Base-by-base conservation (phyloP, 2,888 invertebrate species). In the Amaurobius ferox region DNA sequence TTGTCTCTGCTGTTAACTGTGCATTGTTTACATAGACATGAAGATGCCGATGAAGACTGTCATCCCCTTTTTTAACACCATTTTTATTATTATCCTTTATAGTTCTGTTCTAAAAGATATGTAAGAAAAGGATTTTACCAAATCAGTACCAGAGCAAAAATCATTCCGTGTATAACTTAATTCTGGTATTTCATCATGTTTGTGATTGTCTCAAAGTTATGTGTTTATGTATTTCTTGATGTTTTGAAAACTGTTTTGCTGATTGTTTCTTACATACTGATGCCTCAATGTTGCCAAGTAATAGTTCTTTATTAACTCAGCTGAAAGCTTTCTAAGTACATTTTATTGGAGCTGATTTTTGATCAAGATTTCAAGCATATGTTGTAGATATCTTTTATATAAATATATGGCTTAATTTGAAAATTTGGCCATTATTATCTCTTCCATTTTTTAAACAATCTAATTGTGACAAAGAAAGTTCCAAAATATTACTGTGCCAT, bases 141-240 rank as follows among this genome's bases (percentile, higher is more conserved):
- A 39, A 48, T 61, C 7, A n/a, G 30, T 78, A 79, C 85, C 85
- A 86, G 85, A 78, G 67, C 39, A 55, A 74, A 85, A 86, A 86
- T 86, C 85, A 86, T 86, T 86, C 85, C 85, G 72, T 86, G 73
- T 86, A 68, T 68, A 86, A 86, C 85, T 79, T 86, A 86, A 79
- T 73, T 86, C 85, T 86, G 78, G 85, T 86, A 79, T 79, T 11
- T 67, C 23, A 70, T 48, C 35, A 32, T 85, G 44, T 86, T 79
- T 79, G 78, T 86, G 40, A 61, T 66, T 73, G 78, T 86, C 83
- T 66, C 32, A 0, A 23, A 64, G 67, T 85, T 85, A 72, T 77
- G 83, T 81, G 40, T 70, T 62, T 26, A 64, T 62, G 70, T 70
- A 44, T 71, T 64, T 79, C 44, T 80, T 55, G 26, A 81, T 77